Evolutionary conservation across 2,797 vertebrate species (phyloP).

Genomic region (Ceryle rudis): DNA sequence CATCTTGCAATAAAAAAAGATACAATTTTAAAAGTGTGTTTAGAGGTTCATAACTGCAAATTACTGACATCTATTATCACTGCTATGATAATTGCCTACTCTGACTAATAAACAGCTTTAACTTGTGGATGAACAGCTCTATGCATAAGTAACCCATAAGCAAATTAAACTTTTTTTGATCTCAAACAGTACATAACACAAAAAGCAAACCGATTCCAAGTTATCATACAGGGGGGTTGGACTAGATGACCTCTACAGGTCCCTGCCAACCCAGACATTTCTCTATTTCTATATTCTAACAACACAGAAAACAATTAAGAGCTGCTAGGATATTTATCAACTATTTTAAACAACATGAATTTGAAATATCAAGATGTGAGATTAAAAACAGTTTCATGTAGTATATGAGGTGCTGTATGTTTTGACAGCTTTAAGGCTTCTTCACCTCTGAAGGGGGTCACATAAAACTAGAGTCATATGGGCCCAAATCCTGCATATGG

Average conservation of each 20-base stretch:
- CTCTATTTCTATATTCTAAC: background rate
- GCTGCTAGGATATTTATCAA: background rate
- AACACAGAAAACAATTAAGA: background rate
- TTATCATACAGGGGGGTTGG: background rate
- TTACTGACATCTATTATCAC: background rate
- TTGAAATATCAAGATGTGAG: background rate
- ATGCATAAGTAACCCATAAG: background rate
- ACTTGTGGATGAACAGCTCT: background rate
- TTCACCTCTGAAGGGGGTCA: background rate
- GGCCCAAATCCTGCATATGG: background rate
- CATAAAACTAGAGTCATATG: background rate
- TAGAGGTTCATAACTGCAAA: background rate
- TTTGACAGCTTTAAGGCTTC: background rate
- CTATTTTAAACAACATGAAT: background rate
- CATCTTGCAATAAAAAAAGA: background rate
- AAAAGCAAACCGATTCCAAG: background rate
- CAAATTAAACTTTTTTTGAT: background rate
- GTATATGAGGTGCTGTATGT: background rate
- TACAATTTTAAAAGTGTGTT: background rate
- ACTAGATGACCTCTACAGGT: too few relatives aligned
- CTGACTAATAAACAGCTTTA: background rate
- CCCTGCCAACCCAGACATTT: too few relatives aligned
- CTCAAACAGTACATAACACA: background rate
- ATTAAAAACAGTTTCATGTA: background rate
- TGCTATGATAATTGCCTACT: background rate